Base-by-base conservation (phyloP, 2,113 vertebrate species). In the Mystacornis crossleyi region DNA sequence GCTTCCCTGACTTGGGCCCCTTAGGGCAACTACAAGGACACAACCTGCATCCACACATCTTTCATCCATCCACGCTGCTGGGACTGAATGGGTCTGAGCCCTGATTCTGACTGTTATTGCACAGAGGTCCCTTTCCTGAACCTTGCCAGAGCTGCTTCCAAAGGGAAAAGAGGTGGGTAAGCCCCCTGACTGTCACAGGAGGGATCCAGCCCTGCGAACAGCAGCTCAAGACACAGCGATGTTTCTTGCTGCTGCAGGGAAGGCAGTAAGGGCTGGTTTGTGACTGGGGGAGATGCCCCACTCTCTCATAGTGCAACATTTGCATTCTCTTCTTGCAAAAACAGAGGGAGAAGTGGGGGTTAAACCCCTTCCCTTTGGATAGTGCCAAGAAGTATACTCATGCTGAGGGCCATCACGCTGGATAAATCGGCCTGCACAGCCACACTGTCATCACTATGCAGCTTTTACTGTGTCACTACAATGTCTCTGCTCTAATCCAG, bases 21-120 rank as follows among this genome's bases (percentile, higher is more conserved):
- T 83, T 24, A 23, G 45, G 65, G 84, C 73, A 20, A 21, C 40
- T 38, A 65, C 65, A 60, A 38, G 40, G 60, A 72, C 8, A 24
- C 50, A 89, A 53, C 28, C 71, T 78, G 51, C 67, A n/a, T 58
- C 75, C 64, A 69, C 13, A 15, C 38, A 23, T 65, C 36, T 73
- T 70, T 43, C 70, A 74, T 69, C 48, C 78, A 57, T 29, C 72
- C 42, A 12, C 4, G 1, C 36, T 65, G 65, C 80, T 55, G 88
- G 77, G 72, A 67, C 51, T 6, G 2, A 74, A 71, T 55, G 85
- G 69, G 69, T 47, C 47, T 4, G 4, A 72, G 78, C 78, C 67
- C 75, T 38, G 43, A 60, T 74, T 95, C 94, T 90, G 34, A 64
- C 88, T 54, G 18, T 93, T 94, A 96, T 60, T 96, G 95, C 92